Evolutionary conservation across 2,888 invertebrate species (phyloP).

Genomic region (Sicus ferrugineus): DNA sequence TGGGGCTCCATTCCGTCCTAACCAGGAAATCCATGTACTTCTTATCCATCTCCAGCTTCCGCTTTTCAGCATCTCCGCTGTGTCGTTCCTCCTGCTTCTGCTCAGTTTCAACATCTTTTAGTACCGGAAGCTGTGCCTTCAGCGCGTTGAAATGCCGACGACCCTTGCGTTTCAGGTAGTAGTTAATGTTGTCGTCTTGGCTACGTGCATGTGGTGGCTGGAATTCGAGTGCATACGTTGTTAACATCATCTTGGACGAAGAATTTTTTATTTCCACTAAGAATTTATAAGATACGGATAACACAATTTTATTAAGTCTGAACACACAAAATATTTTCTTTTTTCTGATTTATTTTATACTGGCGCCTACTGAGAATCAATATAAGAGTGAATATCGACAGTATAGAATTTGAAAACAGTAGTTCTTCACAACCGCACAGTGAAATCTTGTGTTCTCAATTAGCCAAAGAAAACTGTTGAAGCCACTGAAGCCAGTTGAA

Average conservation of each 20-base stretch:
- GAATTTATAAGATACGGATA: neutral
- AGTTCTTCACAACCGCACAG: too few relatives aligned
- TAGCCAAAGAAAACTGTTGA: too few relatives aligned
- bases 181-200: neutral
- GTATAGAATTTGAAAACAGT: too few relatives aligned
- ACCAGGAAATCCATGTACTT: constrained; percentile 13
- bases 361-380: too few relatives aligned
- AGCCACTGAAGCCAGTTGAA: too few relatives aligned
- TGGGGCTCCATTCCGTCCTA: constrained; percentile 11
- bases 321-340: neutral
- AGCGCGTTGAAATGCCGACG: constrained; percentile 1
- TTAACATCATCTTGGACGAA: constrained; percentile 4
- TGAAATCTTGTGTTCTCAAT: too few relatives aligned
- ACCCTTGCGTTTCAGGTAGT: constrained; percentile 1
- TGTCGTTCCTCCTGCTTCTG: neutral
- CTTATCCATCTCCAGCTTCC: neutral
- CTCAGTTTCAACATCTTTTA: neutral
- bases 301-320: neutral
- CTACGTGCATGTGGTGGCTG: neutral
- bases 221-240: constrained; percentile 9
- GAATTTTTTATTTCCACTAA: neutral
- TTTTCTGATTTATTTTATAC: too few relatives aligned
- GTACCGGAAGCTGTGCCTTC: neutral
- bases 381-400: too few relatives aligned
- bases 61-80: neutral